Conservation (phyloP, 2,888 invertebrate genomes). For the Aethes cnicana region DNA sequence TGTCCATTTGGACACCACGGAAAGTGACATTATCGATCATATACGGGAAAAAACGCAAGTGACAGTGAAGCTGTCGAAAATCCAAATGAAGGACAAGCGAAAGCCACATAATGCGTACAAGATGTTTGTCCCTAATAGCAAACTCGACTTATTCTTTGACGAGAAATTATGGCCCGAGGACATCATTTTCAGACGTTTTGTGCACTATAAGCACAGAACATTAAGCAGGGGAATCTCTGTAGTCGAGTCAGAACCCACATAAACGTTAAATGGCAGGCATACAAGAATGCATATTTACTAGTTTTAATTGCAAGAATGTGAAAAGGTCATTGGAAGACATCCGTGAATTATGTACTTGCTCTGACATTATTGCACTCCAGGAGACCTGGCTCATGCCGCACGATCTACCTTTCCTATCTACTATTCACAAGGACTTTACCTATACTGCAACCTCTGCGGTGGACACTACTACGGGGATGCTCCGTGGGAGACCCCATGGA, state of each 20-base stretch:
- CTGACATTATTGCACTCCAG: no score
- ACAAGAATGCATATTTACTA: neutral
- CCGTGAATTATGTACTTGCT: no score
- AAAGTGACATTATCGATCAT: neutral
- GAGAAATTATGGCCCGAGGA: neutral
- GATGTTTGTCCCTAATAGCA: neutral
- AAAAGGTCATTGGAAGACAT: neutral
- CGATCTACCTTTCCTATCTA: no score
- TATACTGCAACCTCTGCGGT: no score
- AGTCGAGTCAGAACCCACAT: no score
- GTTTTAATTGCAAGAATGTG: neutral
- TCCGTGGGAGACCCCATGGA: no score
- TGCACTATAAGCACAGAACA: neutral
- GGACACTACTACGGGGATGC: no score
- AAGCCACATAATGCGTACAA: slow-evolving; percentile 1
- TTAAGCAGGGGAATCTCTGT: no score
- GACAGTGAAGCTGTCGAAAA: neutral
- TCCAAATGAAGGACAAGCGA: neutral
- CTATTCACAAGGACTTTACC: no score
- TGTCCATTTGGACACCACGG: neutral
- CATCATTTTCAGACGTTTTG: neutral
- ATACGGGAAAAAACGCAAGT: neutral
- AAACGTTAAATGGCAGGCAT: no score
- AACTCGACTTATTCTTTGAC: neutral
- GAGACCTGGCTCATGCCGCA: no score